Base-by-base conservation (phyloP, 2,797 vertebrate species). In the Pseudochirops corinnae region DNA sequence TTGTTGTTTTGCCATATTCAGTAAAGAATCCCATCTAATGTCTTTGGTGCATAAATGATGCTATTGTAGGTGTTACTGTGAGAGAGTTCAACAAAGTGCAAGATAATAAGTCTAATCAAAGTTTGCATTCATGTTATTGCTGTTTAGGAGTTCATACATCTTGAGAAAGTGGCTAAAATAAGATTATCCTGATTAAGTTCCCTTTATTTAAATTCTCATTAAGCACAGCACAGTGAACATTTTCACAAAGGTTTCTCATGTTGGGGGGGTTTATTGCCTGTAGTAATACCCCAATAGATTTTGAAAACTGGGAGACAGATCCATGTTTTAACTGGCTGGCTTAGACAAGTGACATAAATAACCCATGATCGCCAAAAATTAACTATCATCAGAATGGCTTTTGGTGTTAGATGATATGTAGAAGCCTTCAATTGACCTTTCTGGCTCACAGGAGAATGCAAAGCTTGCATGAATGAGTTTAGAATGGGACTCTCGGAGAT, bases 161-260 rank as follows among this genome's bases (percentile, higher is more conserved):
- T 67, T 24, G 18, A 90, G n/a, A 67, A 87, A 94, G 24, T 93
- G 91, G 82, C 93, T 92, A 93, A 96, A 96, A 53, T 26, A 92
- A 95, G 21, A 10, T 39, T 39, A 33, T 90, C 46, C 92, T 90
- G 58, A 96, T 46, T 10, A 18, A 67, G n/a, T 82, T 82, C 39
- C 21, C 67, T 46, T 82, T 91, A 46, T 94, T 95, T 96, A 87
- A 74, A 94, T 94, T 93, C 93, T 90, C 60, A 74, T 94, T 93
- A 95, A 94, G 39, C 6, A 33, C 21, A 4, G 93, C 93, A 90
- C 92, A 16, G 93, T 94, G 18, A 96, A 94, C 33, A 10, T 52
- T 94, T 94, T 93, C 92, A 92, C 94, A 24, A 93, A 96, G 91
- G 21, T 74, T 92, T 92, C 33, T 90, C 58, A 33, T 50, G 29